These are phyloP conservation scores for Drosophila formosana DNA, from an alignment of 2,888 invertebrate species.

Conservation along the genomic window DNA sequence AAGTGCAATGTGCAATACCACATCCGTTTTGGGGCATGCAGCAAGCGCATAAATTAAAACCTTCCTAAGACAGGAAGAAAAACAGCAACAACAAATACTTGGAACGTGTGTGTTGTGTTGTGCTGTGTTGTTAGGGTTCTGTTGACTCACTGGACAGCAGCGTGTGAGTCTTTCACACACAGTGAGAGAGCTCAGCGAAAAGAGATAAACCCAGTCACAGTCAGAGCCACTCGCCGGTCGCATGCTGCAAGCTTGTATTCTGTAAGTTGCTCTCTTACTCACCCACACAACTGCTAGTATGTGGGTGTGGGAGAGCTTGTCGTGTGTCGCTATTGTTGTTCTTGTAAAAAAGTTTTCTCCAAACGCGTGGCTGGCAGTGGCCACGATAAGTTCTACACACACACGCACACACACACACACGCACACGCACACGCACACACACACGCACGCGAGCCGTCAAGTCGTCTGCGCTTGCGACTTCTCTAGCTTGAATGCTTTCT, in stretches of 20 bases:
- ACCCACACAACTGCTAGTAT: not conserved
- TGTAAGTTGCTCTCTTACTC: not conserved
- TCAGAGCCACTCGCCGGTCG: not conserved
- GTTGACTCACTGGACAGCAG: constrained; percentile 10
- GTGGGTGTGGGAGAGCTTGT: no score
- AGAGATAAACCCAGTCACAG: constrained; percentile 7
- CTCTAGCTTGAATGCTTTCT: not conserved
- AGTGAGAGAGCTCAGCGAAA: not conserved
- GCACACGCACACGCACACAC: no score
- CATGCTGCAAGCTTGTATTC: constrained; percentile 1
- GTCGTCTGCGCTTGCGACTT: constrained; percentile 2
- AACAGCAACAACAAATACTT: constrained; percentile 24
- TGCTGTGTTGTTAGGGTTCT: not conserved
- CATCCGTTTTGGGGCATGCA: constrained; percentile 69
- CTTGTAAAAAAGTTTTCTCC: constrained; percentile 1
- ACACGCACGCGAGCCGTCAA: not conserved
- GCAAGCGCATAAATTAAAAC: constrained; percentile 63
- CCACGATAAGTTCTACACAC: not conserved
- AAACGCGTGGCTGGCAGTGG: constrained; percentile 20
- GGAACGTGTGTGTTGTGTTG: not conserved
- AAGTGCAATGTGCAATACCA: constrained; percentile 49
- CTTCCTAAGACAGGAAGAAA: constrained; percentile 30
- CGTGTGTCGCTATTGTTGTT: not conserved
- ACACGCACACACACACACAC: no score
- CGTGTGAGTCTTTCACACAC: not conserved